phyloP scores from a whole-genome alignment of 2,888 invertebrate genomes.

The Heliconius sara region DNA sequence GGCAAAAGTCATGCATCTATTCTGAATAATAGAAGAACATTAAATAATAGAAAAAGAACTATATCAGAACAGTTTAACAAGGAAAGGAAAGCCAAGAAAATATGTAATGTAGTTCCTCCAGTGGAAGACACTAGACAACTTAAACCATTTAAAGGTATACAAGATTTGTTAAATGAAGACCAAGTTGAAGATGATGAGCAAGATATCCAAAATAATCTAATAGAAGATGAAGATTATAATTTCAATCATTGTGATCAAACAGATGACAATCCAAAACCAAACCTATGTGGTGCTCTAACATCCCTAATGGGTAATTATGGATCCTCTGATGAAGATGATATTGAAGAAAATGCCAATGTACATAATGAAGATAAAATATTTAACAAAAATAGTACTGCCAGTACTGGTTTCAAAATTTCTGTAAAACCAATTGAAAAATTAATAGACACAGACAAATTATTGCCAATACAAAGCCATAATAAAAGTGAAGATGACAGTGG shows the following conservation, averaged over 20 bases:
- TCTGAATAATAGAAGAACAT: constrained; percentile 50
- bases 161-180: constrained; percentile 61
- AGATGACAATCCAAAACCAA: constrained; percentile 52
- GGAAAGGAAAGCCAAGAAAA: constrained; percentile 35
- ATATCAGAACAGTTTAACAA: constrained; percentile 28
- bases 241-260: constrained; percentile 36
- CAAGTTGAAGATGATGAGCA: constrained; percentile 52
- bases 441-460: constrained; percentile 25
- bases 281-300: constrained; percentile 82
- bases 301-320: constrained; percentile 84
- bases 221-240: constrained; percentile 71
- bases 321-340: constrained; percentile 78
- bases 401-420: constrained; percentile 19
- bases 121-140: constrained; percentile 63
- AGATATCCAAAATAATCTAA: constrained; percentile 51
- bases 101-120: constrained; percentile 52
- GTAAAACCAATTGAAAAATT: constrained; percentile 8
- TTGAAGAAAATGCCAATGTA: constrained; percentile 36
- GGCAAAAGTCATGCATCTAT: constrained; percentile 55
- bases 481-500: constrained; percentile 72
- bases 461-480: not conserved
- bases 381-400: constrained; percentile 42
- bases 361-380: constrained; percentile 36
- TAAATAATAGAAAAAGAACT: constrained; percentile 33
- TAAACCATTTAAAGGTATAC: constrained; percentile 79